phyloP scores from a whole-genome alignment of 1,140 invertebrate genomes.

The Hylyphantes graminicola region DNA sequence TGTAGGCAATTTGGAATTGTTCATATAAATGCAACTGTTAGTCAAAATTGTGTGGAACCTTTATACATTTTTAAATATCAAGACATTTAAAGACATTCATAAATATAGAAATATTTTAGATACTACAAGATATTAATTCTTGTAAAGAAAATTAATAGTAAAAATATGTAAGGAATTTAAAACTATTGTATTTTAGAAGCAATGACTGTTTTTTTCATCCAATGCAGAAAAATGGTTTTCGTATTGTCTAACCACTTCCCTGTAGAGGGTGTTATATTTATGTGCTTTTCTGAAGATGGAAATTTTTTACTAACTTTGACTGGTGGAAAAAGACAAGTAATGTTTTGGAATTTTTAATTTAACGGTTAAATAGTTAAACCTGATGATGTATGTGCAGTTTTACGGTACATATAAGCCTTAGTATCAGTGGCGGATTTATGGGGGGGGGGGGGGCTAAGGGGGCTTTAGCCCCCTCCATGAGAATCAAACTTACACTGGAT shows the following conservation, averaged over 20 bases:
- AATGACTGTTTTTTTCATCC: neutral
- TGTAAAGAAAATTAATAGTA: neutral
- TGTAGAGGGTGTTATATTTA: constrained; percentile 13
- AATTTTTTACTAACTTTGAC: constrained; percentile 31
- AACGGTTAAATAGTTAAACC: neutral
- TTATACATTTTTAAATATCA: neutral
- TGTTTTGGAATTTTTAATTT: neutral
- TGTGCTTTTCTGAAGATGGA: constrained; percentile 23
- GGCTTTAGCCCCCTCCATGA: too few species aligned
- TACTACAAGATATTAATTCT: neutral
- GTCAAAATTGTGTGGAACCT: neutral
- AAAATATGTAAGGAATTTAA: neutral
- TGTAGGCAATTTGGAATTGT: too few species aligned
- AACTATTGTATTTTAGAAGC: neutral
- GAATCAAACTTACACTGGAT: too few species aligned
- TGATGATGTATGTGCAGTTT: neutral
- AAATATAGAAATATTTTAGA: neutral
- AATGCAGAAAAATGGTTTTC: constrained; percentile 19
- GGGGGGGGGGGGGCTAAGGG: too few species aligned
- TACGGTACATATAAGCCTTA: neutral
- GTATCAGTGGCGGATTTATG: neutral
- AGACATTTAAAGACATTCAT: neutral
- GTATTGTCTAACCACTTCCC: constrained; percentile 1
- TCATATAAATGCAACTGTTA: too few species aligned
- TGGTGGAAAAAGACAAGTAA: constrained; percentile 32